Percentiles rank a stretch among this genome's conserved stretches.
Conservation (phyloP, 2,888 invertebrate species). For the Andricus quercusramuli region DNA sequence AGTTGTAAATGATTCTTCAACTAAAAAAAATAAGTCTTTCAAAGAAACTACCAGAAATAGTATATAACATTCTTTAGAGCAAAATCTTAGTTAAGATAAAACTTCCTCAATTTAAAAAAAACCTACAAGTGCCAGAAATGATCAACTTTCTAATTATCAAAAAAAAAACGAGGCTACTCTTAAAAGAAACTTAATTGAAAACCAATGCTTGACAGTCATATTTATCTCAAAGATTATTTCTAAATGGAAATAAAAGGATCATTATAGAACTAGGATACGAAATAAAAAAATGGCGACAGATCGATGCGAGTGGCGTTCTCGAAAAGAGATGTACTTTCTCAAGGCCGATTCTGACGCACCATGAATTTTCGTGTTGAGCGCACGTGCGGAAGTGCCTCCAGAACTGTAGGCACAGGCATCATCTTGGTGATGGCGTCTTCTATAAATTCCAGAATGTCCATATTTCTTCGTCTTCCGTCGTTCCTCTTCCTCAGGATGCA, state of each 20-base stretch:
- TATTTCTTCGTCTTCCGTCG: background rate
- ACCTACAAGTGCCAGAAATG: no score
- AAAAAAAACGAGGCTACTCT: background rate
- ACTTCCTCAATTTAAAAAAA: no score
- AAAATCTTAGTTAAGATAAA: no score
- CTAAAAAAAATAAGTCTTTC: no score
- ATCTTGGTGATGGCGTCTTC: slow-evolving; percentile 13
- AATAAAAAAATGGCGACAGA: slow-evolving; percentile 23
- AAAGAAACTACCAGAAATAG: no score
- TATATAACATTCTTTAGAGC: no score
- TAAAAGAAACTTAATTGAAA: background rate
- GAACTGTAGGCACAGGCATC: slow-evolving; percentile 15
- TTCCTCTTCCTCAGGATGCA: slow-evolving; percentile 7
- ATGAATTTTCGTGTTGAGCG: slow-evolving; percentile 37
- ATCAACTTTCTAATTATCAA: no score
- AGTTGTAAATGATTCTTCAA: no score
- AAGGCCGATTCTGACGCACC: slow-evolving; percentile 41
- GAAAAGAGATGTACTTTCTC: slow-evolving; percentile 29
- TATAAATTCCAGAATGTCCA: background rate
- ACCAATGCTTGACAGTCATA: background rate
- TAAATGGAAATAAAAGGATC: slow-evolving; percentile 12
- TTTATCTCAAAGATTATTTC: background rate
- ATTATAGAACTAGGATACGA: slow-evolving; percentile 2
- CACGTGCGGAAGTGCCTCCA: slow-evolving; percentile 35
- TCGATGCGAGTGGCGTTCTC: slow-evolving; percentile 25